A percentile compares a stretch with the other conserved stretches of the same genome.
phyloP scores from a whole-genome alignment of 1,140 invertebrate species.

The Penaeus chinensis region DNA sequence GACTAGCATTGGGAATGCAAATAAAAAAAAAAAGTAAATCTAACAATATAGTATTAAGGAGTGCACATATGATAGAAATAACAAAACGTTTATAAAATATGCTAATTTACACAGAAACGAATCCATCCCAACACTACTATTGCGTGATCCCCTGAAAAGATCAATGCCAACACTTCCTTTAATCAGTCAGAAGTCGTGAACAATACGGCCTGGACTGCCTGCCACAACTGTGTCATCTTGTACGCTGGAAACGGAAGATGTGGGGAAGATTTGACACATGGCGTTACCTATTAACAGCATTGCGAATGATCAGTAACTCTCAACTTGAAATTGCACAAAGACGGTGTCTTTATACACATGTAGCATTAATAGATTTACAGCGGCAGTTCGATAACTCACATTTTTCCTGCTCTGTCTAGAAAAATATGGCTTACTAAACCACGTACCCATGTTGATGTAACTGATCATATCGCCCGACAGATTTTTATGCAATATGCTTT shows the following conservation, averaged over 20 bases:
- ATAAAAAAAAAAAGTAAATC: slow-evolving; percentile 35
- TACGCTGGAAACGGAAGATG: slow-evolving; percentile 31
- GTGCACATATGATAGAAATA: slow-evolving; percentile 36
- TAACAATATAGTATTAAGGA: slow-evolving; percentile 1
- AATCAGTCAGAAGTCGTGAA: not conserved
- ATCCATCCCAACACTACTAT: slow-evolving; percentile 41
- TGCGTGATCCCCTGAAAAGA: slow-evolving; percentile 48
- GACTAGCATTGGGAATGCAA: slow-evolving; percentile 53
- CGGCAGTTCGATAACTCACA: too few species aligned
- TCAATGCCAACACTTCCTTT: slow-evolving; percentile 40
- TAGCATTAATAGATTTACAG: too few species aligned
- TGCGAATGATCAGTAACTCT: slow-evolving; percentile 32
- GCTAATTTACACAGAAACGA: slow-evolving; percentile 32
- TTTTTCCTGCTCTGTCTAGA: too few species aligned
- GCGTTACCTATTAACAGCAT: slow-evolving; percentile 30
- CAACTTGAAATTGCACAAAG: slow-evolving; percentile 25
- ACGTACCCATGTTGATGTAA: too few species aligned
- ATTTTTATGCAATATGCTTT: too few species aligned
- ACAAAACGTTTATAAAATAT: slow-evolving; percentile 18
- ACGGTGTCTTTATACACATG: not conserved
- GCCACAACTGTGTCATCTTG: too few species aligned
- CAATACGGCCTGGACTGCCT: not conserved
- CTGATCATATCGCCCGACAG: too few species aligned
- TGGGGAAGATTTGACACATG: slow-evolving; percentile 38
- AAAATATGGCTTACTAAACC: too few species aligned